Evolutionary conservation across 2,888 invertebrate genomes (phyloP).

Genomic region (Coelogynopora nodosa): DNA sequence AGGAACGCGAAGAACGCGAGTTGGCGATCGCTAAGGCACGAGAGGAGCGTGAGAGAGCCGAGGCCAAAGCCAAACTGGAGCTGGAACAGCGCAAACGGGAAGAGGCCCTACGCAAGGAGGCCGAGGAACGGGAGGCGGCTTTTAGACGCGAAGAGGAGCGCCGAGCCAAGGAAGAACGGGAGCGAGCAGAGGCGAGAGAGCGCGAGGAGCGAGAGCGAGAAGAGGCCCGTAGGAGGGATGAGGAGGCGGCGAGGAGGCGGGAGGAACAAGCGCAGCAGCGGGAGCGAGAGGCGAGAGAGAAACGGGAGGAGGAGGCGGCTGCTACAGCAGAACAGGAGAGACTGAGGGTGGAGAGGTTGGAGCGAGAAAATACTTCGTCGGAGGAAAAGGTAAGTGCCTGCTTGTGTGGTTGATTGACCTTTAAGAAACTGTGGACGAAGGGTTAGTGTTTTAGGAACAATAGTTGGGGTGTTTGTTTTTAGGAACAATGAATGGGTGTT

Average conservation of each 20-base stretch:
- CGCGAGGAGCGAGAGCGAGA: not conserved
- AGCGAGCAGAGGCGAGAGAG: not conserved
- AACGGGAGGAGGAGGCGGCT: not conserved
- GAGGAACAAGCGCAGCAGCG: not conserved
- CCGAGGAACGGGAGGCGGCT: not conserved
- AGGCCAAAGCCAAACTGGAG: not conserved
- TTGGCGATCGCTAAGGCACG: not conserved
- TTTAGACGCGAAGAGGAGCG: not conserved
- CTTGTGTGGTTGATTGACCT: no score
- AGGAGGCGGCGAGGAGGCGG: not conserved
- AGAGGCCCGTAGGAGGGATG: not conserved
- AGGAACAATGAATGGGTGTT: no score
- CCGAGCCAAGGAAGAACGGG: not conserved
- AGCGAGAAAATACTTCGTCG: no score
- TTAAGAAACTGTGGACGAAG: no score
- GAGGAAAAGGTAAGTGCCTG: no score
- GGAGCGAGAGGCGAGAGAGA: not conserved
- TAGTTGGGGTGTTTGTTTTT: no score
- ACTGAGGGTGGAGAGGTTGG: no score
- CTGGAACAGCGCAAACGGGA: not conserved
- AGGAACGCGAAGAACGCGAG: not conserved
- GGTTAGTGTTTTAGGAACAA: no score
- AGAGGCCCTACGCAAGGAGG: not conserved
- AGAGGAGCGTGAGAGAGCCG: not conserved
- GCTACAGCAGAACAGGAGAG: not conserved